Percentiles rank a stretch among this genome's conserved stretches.
Evolutionary conservation across 2,797 vertebrate species (phyloP).

Genomic region (Margarornis squamiger): DNA sequence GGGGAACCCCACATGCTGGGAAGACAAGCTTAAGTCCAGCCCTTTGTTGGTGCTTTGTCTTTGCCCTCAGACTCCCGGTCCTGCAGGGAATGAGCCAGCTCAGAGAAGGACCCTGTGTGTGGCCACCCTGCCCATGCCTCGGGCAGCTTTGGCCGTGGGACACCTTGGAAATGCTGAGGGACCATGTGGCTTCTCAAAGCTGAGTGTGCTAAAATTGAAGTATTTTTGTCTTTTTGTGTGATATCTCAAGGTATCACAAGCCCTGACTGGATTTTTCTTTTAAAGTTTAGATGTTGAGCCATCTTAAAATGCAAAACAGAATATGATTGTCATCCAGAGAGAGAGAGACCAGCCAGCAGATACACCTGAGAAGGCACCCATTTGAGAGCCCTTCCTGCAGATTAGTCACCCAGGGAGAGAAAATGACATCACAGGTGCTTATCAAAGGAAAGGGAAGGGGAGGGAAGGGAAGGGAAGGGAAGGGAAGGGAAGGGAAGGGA

Average conservation of each 20-base stretch:
- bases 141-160: background rate
- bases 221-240: background rate
- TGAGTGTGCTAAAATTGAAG: background rate
- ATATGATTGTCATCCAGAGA: background rate
- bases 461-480: background rate
- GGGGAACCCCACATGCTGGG: rapidly evolving
- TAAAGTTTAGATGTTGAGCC: background rate
- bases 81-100: background rate
- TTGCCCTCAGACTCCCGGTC: background rate
- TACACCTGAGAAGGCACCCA: background rate
- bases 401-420: background rate
- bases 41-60: background rate
- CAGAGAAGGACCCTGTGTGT: background rate
- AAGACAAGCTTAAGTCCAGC: background rate
- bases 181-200: background rate
- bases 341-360: background rate
- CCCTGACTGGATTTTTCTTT: background rate
- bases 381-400: background rate
- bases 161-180: background rate
- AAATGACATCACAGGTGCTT: background rate
- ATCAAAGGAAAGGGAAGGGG: background rate
- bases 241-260: background rate
- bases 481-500: background rate
- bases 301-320: background rate
- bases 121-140: background rate